Evolutionary conservation across 2,113 vertebrate species (phyloP).

Genomic region (Calyptomena viridis): DNA sequence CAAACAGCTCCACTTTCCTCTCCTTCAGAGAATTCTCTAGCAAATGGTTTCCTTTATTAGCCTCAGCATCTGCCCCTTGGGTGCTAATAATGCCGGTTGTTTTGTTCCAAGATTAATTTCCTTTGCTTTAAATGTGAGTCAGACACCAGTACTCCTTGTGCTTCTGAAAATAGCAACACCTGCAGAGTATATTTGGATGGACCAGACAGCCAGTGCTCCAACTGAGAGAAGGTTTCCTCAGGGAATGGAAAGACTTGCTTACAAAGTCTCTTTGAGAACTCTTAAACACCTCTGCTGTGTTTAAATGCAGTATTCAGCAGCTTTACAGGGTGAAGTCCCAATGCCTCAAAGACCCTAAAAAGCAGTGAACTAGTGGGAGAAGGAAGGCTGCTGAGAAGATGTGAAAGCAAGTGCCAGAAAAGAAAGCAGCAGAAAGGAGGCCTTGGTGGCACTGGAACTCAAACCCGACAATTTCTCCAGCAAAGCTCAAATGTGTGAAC

Average conservation of each 20-base stretch:
- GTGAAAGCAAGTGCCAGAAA: not conserved
- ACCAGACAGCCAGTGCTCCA: not conserved
- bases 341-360: not conserved
- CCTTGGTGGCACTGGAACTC: not conserved
- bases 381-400: not conserved
- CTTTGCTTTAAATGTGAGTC: constrained; percentile 49
- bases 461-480: not conserved
- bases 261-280: constrained; percentile 4
- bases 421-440: not conserved
- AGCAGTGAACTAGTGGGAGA: not conserved
- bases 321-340: not conserved
- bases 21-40: constrained; percentile 37
- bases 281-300: constrained; percentile 13
- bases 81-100: constrained; percentile 30
- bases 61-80: constrained; percentile 33
- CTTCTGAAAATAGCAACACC: constrained; percentile 53
- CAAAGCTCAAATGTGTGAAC: not conserved
- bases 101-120: constrained; percentile 59
- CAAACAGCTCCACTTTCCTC: not conserved
- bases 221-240: constrained; percentile 20
- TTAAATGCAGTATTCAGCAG: constrained; percentile 20
- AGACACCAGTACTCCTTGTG: constrained; percentile 12
- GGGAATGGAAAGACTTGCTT: constrained; percentile 13
- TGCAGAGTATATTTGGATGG: constrained; percentile 14
- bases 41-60: constrained; percentile 49